phyloP scores from a whole-genome alignment of 2,113 vertebrate genomes.

The Psilopsiagon aymara region DNA sequence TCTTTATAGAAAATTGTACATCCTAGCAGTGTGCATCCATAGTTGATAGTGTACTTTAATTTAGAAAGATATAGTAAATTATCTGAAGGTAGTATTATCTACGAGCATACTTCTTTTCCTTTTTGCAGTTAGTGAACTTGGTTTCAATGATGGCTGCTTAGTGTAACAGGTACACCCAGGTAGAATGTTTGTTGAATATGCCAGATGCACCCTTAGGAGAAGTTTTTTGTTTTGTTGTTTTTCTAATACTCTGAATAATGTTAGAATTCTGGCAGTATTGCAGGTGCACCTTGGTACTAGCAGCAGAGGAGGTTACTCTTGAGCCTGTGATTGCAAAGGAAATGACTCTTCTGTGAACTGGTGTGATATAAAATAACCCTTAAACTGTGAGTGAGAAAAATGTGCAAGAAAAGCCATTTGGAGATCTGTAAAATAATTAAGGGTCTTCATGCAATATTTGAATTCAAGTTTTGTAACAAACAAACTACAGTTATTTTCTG shows the following conservation, averaged over 20 bases:
- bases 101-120: constrained; percentile 15
- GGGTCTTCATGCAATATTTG: constrained; percentile 53
- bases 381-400: constrained; percentile 46
- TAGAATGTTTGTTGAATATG: constrained; percentile 26
- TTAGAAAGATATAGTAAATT: constrained; percentile 45
- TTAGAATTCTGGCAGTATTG: constrained; percentile 55
- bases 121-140: constrained; percentile 64
- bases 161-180: constrained; percentile 43
- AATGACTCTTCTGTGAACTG: constrained; percentile 47
- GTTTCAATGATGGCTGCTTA: constrained; percentile 22
- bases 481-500: neutral
- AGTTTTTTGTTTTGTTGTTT: neutral
- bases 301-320: constrained; percentile 47
- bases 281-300: constrained; percentile 59
- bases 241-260: constrained; percentile 11
- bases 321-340: constrained; percentile 60
- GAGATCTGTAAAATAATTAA: constrained; percentile 14
- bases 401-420: constrained; percentile 48
- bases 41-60: constrained; percentile 56
- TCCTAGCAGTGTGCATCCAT: constrained; percentile 61
- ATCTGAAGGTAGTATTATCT: constrained; percentile 56
- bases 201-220: neutral
- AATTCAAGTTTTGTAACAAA: constrained; percentile 21
- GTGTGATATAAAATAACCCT: constrained; percentile 8
- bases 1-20: constrained; percentile 26